Evolutionary conservation across 2,797 vertebrate species (phyloP).

Genomic region (Leptoclinus maculatus): DNA sequence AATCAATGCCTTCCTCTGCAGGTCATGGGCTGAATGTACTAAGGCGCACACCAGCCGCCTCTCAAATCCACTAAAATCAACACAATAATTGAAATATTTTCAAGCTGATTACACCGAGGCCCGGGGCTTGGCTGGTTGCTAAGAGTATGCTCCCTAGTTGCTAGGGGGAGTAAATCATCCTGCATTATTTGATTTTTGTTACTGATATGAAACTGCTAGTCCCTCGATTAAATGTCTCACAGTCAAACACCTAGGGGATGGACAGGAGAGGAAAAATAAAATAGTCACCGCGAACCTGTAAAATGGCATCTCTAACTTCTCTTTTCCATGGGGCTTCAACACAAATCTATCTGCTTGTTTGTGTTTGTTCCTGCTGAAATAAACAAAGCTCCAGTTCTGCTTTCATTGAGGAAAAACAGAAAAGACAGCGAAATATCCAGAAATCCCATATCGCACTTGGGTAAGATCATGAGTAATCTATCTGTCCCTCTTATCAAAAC

Average conservation of each 20-base stretch:
- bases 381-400: constrained; percentile 88
- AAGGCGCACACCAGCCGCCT: constrained; percentile 95
- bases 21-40: constrained; percentile 98
- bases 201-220: constrained; percentile 99
- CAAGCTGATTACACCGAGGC: constrained; percentile 99
- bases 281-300: constrained; percentile 96
- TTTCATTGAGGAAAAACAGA: constrained; percentile 85
- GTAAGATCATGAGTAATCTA: constrained; percentile 84
- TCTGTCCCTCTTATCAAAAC: constrained; percentile 82
- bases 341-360: constrained; percentile 92
- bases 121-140: constrained; percentile 99
- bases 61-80: constrained; percentile 99
- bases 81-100: constrained; percentile 99
- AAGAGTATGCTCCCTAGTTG: constrained; percentile 99
- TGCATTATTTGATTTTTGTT: constrained; percentile 99
- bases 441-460: constrained; percentile 79
- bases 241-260: constrained; percentile 99
- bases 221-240: constrained; percentile 99
- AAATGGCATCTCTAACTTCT: constrained; percentile 99
- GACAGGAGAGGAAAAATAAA: constrained; percentile 95
- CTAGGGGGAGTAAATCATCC: constrained; percentile 99
- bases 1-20: constrained; percentile 99
- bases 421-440: constrained; percentile 81
- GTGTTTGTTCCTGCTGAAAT: constrained; percentile 90
- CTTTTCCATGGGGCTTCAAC: constrained; percentile 89